A percentile compares a stretch with the other conserved stretches of the same genome.
These are phyloP conservation scores for Orthosia gothica DNA, from an alignment of 2,888 invertebrate genomes.

Conservation along the genomic window DNA sequence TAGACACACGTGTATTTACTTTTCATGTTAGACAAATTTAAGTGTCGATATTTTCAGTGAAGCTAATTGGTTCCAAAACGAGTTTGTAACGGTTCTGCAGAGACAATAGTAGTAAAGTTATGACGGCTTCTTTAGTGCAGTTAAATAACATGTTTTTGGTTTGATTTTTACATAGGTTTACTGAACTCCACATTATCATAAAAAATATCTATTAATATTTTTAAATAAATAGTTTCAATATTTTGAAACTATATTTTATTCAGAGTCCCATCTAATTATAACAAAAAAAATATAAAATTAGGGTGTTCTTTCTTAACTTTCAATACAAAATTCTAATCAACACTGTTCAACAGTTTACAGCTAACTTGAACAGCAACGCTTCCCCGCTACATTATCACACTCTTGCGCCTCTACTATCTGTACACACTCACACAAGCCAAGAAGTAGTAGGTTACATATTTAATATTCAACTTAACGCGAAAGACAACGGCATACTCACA, in stretches of 20 bases:
- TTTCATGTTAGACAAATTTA: constrained; percentile 47
- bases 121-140: background rate
- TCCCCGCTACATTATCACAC: constrained; percentile 41
- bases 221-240: too few species aligned
- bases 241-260: background rate
- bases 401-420: constrained; percentile 3
- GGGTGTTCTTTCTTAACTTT: background rate
- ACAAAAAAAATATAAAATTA: background rate
- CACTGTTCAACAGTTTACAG: background rate
- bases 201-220: background rate
- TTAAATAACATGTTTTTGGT: background rate
- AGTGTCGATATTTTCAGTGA: constrained; percentile 21
- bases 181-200: background rate
- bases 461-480: constrained; percentile 64
- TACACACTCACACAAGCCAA: constrained; percentile 43
- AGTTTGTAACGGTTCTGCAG: background rate
- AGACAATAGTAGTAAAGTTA: background rate
- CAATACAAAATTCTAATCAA: background rate
- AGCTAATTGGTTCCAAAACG: background rate
- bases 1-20: constrained; percentile 45
- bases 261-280: background rate
- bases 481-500: constrained; percentile 62
- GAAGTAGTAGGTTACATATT: constrained; percentile 64
- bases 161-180: background rate
- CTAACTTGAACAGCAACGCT: constrained; percentile 50